Evolutionary conservation across 1,140 invertebrate genomes (phyloP), one percentile per base, ranked within the genome.

Genomic region (Portunus trituberculatus): DNA sequence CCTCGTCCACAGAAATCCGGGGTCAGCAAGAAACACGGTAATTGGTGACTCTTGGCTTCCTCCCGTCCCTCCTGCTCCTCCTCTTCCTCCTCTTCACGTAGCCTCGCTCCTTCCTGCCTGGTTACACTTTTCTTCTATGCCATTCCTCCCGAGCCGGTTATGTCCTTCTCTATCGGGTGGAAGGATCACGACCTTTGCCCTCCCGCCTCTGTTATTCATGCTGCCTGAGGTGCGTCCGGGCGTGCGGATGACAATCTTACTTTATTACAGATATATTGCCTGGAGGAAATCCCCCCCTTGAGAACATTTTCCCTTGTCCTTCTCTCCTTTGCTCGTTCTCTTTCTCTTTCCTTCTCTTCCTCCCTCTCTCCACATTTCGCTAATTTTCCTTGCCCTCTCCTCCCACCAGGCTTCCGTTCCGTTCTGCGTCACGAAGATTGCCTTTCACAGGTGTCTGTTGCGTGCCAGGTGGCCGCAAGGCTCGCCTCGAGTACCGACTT

Each of bases 91-190:
- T 76, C 67, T 28, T 32, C 87, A 39, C 20, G 67, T n/a, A 76
- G 12, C 67, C 67, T 76, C 52, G 3, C 67, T n/a, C n/a, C 67
- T 76, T 76, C 67, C 67, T 76, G 67, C 67, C 67, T 76, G 16
- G 67, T 76, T 76, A 76, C 67, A 76, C 67, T 76, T 76, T n/a
- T 76, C 67, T 76, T 2, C 20, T n/a, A n/a, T n/a, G 20, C 25
- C 20, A n/a, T n/a, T 76, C 67, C 67, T 76, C 8, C 67, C n/a
- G 67, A 76, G 67, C 67, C 0, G 67, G 67, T 76, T 76, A n/a
- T 76, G 67, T 76, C 67, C 67, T 76, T 76, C 67, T 76, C 67
- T 76, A 76, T 76, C 67, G 67, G 67, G 67, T 76, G 67, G 67
- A 76, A 76, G 67, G 52, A 76, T 25, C 67, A 76, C 67, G 67